Evolutionary conservation across 2,113 vertebrate species (phyloP).

Genomic region (Odontesthes bonariensis): DNA sequence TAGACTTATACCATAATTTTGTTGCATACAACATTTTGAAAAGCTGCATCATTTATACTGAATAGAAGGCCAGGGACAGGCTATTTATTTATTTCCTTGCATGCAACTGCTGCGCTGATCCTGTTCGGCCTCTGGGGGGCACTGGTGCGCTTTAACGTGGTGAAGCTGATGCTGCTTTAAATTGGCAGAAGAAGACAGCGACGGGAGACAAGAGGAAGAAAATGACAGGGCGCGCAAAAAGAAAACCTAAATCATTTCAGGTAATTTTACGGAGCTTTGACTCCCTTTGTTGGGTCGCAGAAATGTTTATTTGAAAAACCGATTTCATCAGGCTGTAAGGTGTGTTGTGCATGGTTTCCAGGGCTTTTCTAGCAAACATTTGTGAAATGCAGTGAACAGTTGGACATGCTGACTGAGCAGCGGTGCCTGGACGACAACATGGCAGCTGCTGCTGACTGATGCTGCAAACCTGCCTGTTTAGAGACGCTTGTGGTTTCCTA

Average conservation of each 20-base stretch:
- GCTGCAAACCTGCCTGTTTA: background rate
- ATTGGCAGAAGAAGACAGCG: conserved; percentile 62
- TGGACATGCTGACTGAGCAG: conserved; percentile 32
- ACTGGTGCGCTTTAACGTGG: background rate
- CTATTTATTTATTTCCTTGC: too few relatives aligned
- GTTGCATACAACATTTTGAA: too few relatives aligned
- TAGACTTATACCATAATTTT: too few relatives aligned
- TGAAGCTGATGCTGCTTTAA: fast-evolving
- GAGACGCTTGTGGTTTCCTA: background rate
- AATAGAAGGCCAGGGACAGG: too few relatives aligned
- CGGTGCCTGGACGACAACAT: conserved; percentile 64
- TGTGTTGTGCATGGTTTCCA: too few relatives aligned
- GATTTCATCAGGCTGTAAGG: fast-evolving
- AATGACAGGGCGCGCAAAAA: conserved; percentile 84
- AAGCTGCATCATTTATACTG: too few relatives aligned
- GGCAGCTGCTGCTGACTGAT: conserved; percentile 55
- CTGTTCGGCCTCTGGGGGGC: conserved; percentile 13
- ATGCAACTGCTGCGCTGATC: background rate
- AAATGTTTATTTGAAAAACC: background rate
- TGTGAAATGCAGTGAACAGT: background rate
- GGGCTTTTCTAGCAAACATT: fast-evolving
- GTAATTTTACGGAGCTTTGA: conserved; percentile 49
- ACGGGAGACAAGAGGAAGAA: conserved; percentile 65
- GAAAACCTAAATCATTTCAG: conserved; percentile 77
- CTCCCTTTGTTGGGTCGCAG: fast-evolving